Conservation (phyloP, 2,113 vertebrate species). For the Podarcis cretensis region DNA sequence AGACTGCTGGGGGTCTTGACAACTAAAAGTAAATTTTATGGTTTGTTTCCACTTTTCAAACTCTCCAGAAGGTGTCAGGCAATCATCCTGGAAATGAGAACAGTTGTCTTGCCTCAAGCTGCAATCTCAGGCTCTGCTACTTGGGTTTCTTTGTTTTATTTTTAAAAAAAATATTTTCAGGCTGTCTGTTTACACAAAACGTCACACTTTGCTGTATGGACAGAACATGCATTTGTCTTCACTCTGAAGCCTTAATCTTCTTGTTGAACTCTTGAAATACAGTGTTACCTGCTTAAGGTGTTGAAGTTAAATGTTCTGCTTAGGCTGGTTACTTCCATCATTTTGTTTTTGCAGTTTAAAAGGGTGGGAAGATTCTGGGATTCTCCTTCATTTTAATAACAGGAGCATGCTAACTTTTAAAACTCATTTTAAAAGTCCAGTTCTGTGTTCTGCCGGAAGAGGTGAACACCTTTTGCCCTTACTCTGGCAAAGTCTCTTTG, state of each 20-base stretch:
- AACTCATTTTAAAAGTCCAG: neutral
- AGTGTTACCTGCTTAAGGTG: too few species aligned
- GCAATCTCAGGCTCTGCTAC: neutral
- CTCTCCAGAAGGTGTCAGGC: conserved; percentile 55
- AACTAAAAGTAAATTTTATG: neutral
- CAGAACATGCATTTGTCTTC: neutral
- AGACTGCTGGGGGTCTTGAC: neutral
- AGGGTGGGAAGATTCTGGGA: neutral
- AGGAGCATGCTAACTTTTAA: neutral
- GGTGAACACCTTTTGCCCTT: neutral
- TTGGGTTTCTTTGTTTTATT: neutral
- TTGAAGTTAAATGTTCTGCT: neutral
- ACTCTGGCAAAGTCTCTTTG: neutral
- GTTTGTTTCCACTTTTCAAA: conserved; percentile 4
- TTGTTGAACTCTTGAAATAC: neutral
- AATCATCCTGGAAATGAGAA: neutral
- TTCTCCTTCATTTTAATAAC: neutral
- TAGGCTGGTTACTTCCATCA: neutral
- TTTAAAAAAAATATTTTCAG: neutral
- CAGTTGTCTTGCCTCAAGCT: neutral
- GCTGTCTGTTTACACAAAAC: neutral
- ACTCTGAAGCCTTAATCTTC: neutral
- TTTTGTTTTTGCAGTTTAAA: neutral
- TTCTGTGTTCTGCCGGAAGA: neutral
- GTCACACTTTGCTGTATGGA: neutral